Percentiles rank a stretch among this genome's conserved stretches.
Conservation (phyloP, 2,113 vertebrate genomes). For the Ginglymostoma cirratum region DNA sequence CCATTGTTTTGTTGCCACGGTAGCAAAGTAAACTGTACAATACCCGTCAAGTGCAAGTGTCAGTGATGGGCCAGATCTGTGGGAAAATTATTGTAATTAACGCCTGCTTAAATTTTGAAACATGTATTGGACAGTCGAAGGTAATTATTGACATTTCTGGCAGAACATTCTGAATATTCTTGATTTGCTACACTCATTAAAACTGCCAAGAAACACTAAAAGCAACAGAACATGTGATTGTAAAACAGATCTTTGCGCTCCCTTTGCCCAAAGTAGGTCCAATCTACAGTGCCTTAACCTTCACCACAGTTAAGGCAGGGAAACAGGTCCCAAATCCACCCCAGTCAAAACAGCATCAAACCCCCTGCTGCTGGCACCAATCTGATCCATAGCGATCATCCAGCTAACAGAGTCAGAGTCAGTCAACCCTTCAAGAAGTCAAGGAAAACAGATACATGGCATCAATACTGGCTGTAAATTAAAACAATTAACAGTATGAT, state of each 20-base stretch:
- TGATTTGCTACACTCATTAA: background rate
- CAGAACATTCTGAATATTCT: background rate
- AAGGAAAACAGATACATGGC: background rate
- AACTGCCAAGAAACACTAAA: background rate
- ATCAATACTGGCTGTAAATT: background rate
- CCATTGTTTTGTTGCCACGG: background rate
- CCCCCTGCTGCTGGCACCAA: too few species aligned
- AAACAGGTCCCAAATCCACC: too few species aligned
- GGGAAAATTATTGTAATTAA: background rate
- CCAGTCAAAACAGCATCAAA: too few species aligned
- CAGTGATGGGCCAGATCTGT: background rate
- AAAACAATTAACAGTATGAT: background rate
- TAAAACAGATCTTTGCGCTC: background rate
- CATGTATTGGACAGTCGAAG: background rate
- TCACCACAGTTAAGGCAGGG: too few species aligned
- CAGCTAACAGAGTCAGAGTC: too few species aligned
- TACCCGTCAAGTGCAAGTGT: background rate
- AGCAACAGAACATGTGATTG: background rate
- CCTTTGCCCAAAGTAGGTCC: too few species aligned
- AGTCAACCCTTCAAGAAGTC: too few species aligned
- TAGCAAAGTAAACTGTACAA: background rate
- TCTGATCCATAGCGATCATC: too few species aligned
- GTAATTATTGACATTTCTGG: background rate
- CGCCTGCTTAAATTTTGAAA: background rate
- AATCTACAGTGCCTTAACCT: too few species aligned